These are phyloP conservation scores for Ahaetulla prasina DNA, from an alignment of 2,113 vertebrate species.

Conservation along the genomic window DNA sequence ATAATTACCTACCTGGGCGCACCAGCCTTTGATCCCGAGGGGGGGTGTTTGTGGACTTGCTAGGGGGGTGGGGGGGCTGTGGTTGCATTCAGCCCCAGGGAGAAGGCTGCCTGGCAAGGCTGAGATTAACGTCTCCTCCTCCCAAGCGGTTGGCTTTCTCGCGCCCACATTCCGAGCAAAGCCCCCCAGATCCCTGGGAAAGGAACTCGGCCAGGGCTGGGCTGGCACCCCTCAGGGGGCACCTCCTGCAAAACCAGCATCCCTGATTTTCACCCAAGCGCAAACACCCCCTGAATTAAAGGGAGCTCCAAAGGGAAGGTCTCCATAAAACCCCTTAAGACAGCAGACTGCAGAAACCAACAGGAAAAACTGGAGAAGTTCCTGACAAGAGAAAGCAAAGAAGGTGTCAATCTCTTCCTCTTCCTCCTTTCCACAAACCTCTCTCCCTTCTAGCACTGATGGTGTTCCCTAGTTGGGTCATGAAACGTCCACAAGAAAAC, in stretches of 20 bases:
- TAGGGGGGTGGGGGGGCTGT: background rate
- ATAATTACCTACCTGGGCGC: conserved; percentile 55
- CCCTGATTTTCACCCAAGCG: background rate
- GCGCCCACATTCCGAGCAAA: background rate
- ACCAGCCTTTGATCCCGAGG: conserved; percentile 64
- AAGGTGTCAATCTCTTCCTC: no score
- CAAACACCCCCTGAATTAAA: background rate
- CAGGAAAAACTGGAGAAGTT: background rate
- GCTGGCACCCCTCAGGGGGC: background rate
- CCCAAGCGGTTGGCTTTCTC: background rate
- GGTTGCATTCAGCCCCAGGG: conserved; percentile 43
- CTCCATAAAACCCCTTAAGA: background rate
- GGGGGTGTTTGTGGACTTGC: conserved; percentile 37
- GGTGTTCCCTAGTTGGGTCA: no score
- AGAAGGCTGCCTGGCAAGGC: conserved; percentile 46
- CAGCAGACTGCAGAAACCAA: background rate
- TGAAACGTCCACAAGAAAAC: no score
- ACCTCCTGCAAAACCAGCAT: background rate
- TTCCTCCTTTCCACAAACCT: no score
- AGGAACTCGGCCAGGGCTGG: background rate
- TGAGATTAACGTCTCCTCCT: conserved; percentile 21
- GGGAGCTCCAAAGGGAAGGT: background rate
- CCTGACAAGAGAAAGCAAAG: background rate
- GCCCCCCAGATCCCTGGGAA: background rate
- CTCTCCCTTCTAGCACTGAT: no score